Evolutionary conservation across 2,113 vertebrate species (phyloP), one percentile per base, ranked within the genome.

Genomic region (Nicator chloris): DNA sequence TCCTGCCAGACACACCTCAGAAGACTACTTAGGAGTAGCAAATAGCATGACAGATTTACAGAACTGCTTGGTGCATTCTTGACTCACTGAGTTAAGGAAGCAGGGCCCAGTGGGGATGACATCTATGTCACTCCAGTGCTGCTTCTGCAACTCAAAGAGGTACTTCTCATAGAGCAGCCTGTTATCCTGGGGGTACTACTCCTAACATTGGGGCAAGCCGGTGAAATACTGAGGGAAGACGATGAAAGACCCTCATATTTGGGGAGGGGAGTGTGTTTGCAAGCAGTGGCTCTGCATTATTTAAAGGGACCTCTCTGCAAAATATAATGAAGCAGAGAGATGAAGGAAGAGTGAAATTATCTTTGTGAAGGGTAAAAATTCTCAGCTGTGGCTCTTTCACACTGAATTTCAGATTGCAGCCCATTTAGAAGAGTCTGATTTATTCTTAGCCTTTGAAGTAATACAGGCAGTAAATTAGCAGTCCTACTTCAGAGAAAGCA

Each of bases 61-160:
- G 81, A 84, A 53, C 30, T 47, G 26, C 60, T 47, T 27, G 26
- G 13, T 81, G 72, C 70, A 89, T 96, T 89, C 64, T 63, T 78
- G 56, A 54, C 77, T 71, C 0, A 0, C 20, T 60, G 77, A 84
- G 30, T 50, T 40, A 69, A 53, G 68, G 45, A 86, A 51, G 20
- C 0, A 0, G 24, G 45, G 24, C 44, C 14, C 5, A 0, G 7
- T 44, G 54, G 33, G 15, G 7, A 39, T 51, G 47, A 59, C 15
- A 39, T 14, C 31, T 19, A 15, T 61, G 54, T 70, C 56, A 39
- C 69, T 45, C 13, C 33, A 24, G 37, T 15, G 21, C 50, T 27
- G 22, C 51, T 50, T 53, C 15, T 86, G 89, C 45, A 50, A 1
- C 60, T 70, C n/a, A 15, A 4, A 40, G 6, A 21, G 18, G 28